These are phyloP conservation scores for Teleiodes luculella DNA, from an alignment of 2,888 invertebrate genomes.

Conservation along the genomic window DNA sequence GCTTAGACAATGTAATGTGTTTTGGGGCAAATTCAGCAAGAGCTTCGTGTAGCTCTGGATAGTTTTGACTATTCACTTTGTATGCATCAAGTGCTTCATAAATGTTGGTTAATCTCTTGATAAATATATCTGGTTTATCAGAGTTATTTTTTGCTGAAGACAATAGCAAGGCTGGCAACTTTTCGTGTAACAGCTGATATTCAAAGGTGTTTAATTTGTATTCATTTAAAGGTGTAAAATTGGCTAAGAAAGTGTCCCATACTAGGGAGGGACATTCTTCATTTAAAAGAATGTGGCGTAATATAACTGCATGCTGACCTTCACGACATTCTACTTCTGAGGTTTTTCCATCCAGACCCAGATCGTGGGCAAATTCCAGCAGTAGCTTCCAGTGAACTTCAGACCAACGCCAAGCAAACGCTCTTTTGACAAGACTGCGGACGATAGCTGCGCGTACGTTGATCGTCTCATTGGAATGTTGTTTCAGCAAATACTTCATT, in stretches of 20 bases:
- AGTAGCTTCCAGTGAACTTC: conserved; percentile 42
- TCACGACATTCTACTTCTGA: conserved; percentile 44
- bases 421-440: conserved; percentile 55
- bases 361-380: conserved; percentile 42
- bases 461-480: conserved; percentile 47
- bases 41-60: conserved; percentile 30
- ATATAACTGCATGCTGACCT: conserved; percentile 51
- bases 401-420: conserved; percentile 48
- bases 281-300: conserved; percentile 40
- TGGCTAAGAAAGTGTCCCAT: conserved; percentile 33
- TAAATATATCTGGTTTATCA: conserved; percentile 15
- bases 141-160: conserved; percentile 22
- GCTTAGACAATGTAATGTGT: conserved; percentile 25
- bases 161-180: conserved; percentile 31
- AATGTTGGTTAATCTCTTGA: conserved; percentile 33
- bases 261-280: conserved; percentile 27
- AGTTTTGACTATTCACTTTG: conserved; percentile 30
- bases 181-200: conserved; percentile 28
- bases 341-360: conserved; percentile 49
- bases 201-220: conserved; percentile 43
- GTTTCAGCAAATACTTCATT: conserved; percentile 36
- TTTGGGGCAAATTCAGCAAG: conserved; percentile 30
- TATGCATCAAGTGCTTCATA: conserved; percentile 39
- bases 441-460: conserved; percentile 51
- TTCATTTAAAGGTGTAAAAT: conserved; percentile 42